Conservation (phyloP, 1,140 invertebrate genomes). For the Solenopsis invicta region DNA sequence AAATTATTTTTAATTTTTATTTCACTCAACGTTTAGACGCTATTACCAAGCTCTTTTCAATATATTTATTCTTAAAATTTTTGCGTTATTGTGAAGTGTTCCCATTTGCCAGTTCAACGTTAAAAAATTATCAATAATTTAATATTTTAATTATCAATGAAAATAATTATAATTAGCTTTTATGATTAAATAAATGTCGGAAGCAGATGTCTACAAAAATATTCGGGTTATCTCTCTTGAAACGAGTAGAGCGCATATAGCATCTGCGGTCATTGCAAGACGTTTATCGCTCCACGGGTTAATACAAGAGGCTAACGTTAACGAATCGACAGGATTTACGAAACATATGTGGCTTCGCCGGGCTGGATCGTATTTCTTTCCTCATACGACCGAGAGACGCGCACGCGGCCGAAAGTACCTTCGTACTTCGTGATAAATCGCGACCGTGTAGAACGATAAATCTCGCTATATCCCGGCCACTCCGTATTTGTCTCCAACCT, state of each 20-base stretch:
- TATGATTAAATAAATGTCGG: slow-evolving; percentile 17
- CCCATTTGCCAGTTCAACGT: neutral
- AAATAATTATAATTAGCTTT: slow-evolving; percentile 28
- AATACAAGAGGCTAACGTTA: slow-evolving; percentile 75
- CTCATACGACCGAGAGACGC: slow-evolving; percentile 62
- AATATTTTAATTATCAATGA: neutral
- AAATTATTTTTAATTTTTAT: no score
- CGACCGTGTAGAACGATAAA: slow-evolving; percentile 73
- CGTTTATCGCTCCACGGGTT: slow-evolving; percentile 71
- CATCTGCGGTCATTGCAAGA: slow-evolving; percentile 61
- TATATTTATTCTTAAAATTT: no score
- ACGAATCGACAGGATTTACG: slow-evolving; percentile 77
- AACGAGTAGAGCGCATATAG: slow-evolving; percentile 41
- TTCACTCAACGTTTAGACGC: no score
- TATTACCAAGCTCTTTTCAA: no score
- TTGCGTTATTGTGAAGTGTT: no score
- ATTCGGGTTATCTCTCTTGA: slow-evolving; percentile 8
- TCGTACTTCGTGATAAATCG: slow-evolving; percentile 75
- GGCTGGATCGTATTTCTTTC: slow-evolving; percentile 73
- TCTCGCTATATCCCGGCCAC: slow-evolving; percentile 70
- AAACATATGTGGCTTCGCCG: slow-evolving; percentile 71
- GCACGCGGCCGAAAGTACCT: slow-evolving; percentile 54
- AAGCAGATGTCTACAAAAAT: slow-evolving; percentile 34
- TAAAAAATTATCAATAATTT: slow-evolving; percentile 9
- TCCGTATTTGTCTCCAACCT: slow-evolving; percentile 73